phyloP scores from a whole-genome alignment of 2,113 vertebrate species.

The Syrmaticus mikado region DNA sequence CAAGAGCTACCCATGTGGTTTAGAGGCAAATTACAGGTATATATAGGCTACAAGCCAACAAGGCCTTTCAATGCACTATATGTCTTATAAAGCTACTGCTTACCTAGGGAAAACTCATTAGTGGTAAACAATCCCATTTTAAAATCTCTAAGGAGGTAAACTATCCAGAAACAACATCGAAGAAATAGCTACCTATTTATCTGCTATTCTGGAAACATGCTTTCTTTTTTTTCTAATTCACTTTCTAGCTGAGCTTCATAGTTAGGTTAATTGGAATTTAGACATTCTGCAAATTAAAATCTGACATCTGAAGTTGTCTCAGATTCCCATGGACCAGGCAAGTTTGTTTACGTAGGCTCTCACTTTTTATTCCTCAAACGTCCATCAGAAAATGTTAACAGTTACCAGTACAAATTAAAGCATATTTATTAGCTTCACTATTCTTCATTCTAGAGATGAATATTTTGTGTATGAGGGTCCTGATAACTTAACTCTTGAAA shows the following conservation, averaged over 20 bases:
- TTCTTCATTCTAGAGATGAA: neutral
- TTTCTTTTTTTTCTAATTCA: neutral
- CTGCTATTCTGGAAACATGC: neutral
- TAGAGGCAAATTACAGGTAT: slow-evolving; percentile 4
- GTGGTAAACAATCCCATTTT: slow-evolving; percentile 47
- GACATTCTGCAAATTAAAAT: slow-evolving; percentile 47
- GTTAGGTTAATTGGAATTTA: slow-evolving; percentile 45
- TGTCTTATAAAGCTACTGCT: slow-evolving; percentile 12
- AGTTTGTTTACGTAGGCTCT: neutral
- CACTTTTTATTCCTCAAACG: neutral
- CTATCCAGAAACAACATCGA: slow-evolving; percentile 44
- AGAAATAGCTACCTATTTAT: slow-evolving; percentile 60
- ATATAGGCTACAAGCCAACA: neutral
- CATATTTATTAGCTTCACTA: neutral
- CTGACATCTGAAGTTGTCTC: slow-evolving; percentile 3
- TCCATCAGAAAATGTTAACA: slow-evolving; percentile 34
- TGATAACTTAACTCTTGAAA: slow-evolving; percentile 14
- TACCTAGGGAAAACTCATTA: slow-evolving; percentile 55
- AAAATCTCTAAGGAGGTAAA: slow-evolving; percentile 47
- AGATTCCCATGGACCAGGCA: neutral
- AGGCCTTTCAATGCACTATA: neutral
- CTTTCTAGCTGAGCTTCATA: neutral
- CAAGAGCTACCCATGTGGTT: neutral
- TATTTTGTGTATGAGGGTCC: neutral
- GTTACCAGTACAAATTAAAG: neutral